These are phyloP conservation scores for Eclectus roratus DNA, from an alignment of 2,113 vertebrate species.

Conservation along the genomic window DNA sequence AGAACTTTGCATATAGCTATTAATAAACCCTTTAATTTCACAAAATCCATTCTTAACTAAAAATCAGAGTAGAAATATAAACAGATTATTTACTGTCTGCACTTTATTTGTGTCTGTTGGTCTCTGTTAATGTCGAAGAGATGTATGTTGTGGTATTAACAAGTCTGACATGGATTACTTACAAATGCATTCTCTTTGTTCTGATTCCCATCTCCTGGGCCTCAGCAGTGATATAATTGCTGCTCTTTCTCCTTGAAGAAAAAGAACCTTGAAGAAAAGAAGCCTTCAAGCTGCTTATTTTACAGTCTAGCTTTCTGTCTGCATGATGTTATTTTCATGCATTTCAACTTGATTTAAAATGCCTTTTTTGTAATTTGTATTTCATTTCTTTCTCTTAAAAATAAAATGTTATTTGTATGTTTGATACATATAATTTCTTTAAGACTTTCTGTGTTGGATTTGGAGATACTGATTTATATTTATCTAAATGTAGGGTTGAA, in stretches of 20 bases:
- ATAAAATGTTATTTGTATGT: neutral
- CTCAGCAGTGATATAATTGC: slow-evolving; percentile 12
- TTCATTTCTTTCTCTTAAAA: slow-evolving; percentile 16
- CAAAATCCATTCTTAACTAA: slow-evolving; percentile 7
- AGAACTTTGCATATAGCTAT: slow-evolving; percentile 25
- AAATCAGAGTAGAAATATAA: slow-evolving; percentile 25
- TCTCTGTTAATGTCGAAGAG: slow-evolving; percentile 49
- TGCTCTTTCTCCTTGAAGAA: neutral
- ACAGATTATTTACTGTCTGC: neutral
- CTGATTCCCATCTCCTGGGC: slow-evolving; percentile 8
- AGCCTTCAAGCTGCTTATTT: neutral
- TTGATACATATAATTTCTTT: neutral
- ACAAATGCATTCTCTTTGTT: slow-evolving; percentile 18
- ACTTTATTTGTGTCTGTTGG: slow-evolving; percentile 46
- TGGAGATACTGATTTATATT: slow-evolving; percentile 21
- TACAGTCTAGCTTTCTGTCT: neutral
- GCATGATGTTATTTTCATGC: neutral
- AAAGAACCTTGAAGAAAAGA: neutral
- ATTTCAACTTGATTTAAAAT: neutral
- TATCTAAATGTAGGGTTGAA: slow-evolving; percentile 38
- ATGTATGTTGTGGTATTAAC: slow-evolving; percentile 18
- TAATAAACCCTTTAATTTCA: neutral
- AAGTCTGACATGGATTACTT: slow-evolving; percentile 28
- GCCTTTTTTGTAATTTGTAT: neutral
- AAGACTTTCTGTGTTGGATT: neutral